These are phyloP conservation scores for Clarias gariepinus DNA, from an alignment of 2,113 vertebrate genomes.

Conservation along the genomic window DNA sequence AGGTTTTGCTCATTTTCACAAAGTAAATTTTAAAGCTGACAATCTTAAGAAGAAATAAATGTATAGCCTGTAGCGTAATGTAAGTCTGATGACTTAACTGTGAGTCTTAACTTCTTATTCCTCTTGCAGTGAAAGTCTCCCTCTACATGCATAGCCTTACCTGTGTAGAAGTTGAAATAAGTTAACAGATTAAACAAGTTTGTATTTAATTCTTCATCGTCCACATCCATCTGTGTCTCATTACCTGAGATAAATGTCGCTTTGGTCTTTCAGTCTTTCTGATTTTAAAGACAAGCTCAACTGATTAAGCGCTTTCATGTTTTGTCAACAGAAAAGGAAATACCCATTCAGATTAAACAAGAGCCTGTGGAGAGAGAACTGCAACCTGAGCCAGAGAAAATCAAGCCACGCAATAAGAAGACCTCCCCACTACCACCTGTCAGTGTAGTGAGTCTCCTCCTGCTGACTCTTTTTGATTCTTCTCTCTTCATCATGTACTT, in stretches of 20 bases:
- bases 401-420: constrained; percentile 84
- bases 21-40: too few relatives aligned
- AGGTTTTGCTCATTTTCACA: too few relatives aligned
- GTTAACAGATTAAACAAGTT: not conserved
- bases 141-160: not conserved
- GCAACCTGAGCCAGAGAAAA: constrained; percentile 75
- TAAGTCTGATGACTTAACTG: too few relatives aligned
- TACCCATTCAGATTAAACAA: constrained; percentile 73
- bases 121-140: not conserved
- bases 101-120: not conserved
- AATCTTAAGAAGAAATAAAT: too few relatives aligned
- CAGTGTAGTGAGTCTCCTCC: constrained; percentile 69
- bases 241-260: not conserved
- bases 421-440: constrained; percentile 67
- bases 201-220: not conserved
- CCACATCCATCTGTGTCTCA: not conserved
- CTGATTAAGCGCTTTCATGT: not conserved
- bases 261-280: not conserved
- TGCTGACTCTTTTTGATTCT: not conserved
- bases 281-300: not conserved
- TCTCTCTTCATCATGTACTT: not conserved
- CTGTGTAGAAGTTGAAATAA: not conserved
- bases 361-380: constrained; percentile 78
- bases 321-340: constrained; percentile 77
- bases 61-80: too few relatives aligned